These are phyloP conservation scores for Dasyprocta punctata DNA, from an alignment of 2,113 vertebrate species.

Conservation along the genomic window DNA sequence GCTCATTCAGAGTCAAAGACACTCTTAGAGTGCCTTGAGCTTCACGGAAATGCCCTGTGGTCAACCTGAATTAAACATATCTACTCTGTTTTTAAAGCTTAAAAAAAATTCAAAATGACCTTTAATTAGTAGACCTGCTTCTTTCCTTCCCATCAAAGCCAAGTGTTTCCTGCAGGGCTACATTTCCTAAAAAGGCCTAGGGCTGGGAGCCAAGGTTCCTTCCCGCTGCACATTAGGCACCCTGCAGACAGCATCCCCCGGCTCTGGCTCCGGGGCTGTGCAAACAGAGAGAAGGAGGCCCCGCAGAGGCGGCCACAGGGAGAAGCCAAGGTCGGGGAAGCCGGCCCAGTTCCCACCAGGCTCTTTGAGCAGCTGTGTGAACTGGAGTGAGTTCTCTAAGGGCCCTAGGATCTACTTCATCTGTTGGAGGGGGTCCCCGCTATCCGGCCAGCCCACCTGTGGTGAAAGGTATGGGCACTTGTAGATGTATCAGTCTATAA, in stretches of 20 bases:
- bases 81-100: constrained; percentile 76
- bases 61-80: constrained; percentile 63
- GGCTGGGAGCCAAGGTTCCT: not conserved
- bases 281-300: not conserved
- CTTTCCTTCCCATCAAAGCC: constrained; percentile 72
- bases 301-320: not conserved
- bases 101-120: constrained; percentile 67
- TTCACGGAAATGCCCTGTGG: constrained; percentile 60
- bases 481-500: not conserved
- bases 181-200: constrained; percentile 68
- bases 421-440: not conserved
- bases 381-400: not conserved
- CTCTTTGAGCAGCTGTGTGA: not conserved
- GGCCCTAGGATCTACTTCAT: not conserved
- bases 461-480: not conserved
- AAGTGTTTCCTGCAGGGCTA: constrained; percentile 47
- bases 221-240: not conserved
- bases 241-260: not conserved
- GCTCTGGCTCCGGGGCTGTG: no score
- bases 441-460: not conserved
- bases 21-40: not conserved
- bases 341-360: no score
- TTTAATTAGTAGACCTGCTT: constrained; percentile 74
- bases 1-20: constrained; percentile 27
- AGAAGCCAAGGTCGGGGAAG: not conserved